Base-by-base conservation (phyloP, 2,888 invertebrate genomes). In the Drosophila histrio region DNA sequence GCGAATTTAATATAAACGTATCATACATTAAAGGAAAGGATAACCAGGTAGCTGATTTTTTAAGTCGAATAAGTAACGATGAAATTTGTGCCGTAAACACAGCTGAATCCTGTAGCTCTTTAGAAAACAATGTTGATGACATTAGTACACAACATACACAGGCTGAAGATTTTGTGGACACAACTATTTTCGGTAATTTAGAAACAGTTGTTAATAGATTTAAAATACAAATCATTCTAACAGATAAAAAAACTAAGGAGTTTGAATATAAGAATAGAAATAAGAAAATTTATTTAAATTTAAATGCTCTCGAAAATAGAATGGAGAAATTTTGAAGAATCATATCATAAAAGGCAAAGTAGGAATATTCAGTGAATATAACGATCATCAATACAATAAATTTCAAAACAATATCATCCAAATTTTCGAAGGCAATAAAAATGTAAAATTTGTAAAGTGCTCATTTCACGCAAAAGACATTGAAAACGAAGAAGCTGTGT, bases 31-130 rank as follows among this genome's bases (percentile, higher is more conserved):
- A 64, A 57, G 61, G 64, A 7, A 68, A 58, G 28, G 64, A 63
- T 47, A 69, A 76, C 49, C 66, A 52, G 46, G 36, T 63, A 39
- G 66, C 65, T 30, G 71, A 74, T 52, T 68, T 71, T 60, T 38
- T 64, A 49, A 73, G 58, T 39, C 39, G 22, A 39, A 39, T 39
- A 39, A 21, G 22, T 39, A 39, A 22, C 11, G 39, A 39, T n/a
- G 39, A 39, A 22, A 39, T 39, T 39, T 39, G 39, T 39, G 39
- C 39, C n/a, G n/a, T 58, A 46, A 65, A 56, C 46, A 50, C 30
- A 56, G 47, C 41, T 43, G 65, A 60, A 70, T 68, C 50, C 39
- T 28, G 26, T 52, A 39, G 39, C 36, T 52, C 56, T 21, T 49
- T 62, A 36, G 47, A 62, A 36, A 56, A 56, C 38, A 50, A 63